Base-by-base conservation (phyloP, 35 echinoderm and acorn worm species). In the Hemicentrotus pulcherrimus region DNA sequence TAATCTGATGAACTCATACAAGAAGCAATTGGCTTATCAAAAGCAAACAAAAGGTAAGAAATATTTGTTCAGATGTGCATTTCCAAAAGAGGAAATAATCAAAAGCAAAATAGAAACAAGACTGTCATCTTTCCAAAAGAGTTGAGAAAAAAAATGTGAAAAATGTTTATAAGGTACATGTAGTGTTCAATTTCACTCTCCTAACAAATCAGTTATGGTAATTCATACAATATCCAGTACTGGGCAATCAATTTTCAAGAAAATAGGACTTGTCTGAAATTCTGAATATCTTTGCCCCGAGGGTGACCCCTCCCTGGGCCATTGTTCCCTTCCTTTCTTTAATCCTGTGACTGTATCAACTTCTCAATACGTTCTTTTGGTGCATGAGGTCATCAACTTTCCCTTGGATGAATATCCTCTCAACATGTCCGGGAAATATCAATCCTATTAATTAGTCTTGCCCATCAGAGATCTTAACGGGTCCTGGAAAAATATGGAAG, bases 271-370 rank as follows among this genome's bases (percentile, higher is more conserved):
- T 41, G 35, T 41, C 35, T 41, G 35, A 3, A 41, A 41, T 41
- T 41, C 35, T 41, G 35, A 41, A 41, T 41, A 41, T 41, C 0
- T 41, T 3, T 3, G 1, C 35, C 35, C 35, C 88, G 88, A 90
- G 7, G 19, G 6, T 90, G 32, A 90, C 88, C 88, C 61, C 88
- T 90, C 88, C 88, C 32, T 86, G 88, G 12, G 30, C 19, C 88
- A 90, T 90, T 90, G 88, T 90, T 24, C 31, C 88, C 33, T 90
- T 47, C 16, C 88, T 45, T 78, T 78, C 65, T 78, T 28, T 78
- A 6, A 78, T 78, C 19, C 65, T 78, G 18, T 78, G 5, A 55
- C 10, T 55, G 50, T 55, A 55, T 55, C 7, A 55, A n/a, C 65
- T 78, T 78, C 65, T 78, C n/a, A 28, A 78, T 30, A 4, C 65